phyloP scores from a whole-genome alignment of 2,888 invertebrate species.

The Dryocosmus kuriphilus region DNA sequence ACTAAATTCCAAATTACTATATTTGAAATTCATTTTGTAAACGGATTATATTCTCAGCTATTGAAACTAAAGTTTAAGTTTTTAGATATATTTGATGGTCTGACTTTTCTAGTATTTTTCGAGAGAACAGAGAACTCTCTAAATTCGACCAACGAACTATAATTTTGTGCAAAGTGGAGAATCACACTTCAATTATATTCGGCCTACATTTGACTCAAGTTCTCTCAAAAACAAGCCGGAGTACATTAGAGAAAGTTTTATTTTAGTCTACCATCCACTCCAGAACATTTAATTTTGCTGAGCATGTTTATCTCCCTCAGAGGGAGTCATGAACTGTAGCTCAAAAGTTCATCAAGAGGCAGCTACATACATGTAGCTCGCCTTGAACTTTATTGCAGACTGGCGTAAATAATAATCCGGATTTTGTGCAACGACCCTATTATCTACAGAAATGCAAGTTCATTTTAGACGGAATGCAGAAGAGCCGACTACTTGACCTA shows the following conservation, averaged over 20 bases:
- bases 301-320: not conserved
- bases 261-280: constrained; percentile 10
- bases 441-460: constrained; percentile 11
- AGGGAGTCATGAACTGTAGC: constrained; percentile 12
- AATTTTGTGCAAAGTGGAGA: constrained; percentile 24
- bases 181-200: constrained; percentile 32
- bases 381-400: constrained; percentile 29
- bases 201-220: constrained; percentile 5
- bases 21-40: not conserved
- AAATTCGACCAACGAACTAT: constrained; percentile 9
- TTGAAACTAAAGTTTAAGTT: not conserved
- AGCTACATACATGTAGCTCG: constrained; percentile 21
- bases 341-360: constrained; percentile 31
- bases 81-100: not conserved
- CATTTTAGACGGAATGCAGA: constrained; percentile 23
- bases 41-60: not conserved
- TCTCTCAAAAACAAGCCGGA: constrained; percentile 1
- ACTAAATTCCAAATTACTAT: not conserved
- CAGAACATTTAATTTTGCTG: constrained; percentile 20
- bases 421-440: constrained; percentile 26
- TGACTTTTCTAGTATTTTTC: not conserved
- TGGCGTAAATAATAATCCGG: constrained; percentile 27
- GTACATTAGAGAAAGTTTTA: constrained; percentile 20
- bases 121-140: not conserved
- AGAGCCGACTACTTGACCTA: constrained; percentile 27